Evolutionary conservation across 2,888 invertebrate genomes (phyloP), one percentile per base, ranked within the genome.

Genomic region (Scaeva pyrastri): DNA sequence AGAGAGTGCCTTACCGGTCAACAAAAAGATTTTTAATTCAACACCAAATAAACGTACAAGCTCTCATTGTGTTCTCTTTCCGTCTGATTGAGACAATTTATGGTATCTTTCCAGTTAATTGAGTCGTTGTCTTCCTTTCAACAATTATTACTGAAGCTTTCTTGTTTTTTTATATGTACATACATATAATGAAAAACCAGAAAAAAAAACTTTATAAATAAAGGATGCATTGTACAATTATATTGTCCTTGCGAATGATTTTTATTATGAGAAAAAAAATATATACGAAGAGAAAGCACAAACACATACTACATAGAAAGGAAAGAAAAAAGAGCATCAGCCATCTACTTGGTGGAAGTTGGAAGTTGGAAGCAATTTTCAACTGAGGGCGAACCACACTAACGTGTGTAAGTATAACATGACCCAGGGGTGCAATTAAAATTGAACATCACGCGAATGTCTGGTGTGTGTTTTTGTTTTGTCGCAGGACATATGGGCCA

Each of bases 351-450:
- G n/a, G n/a, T n/a, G n/a, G n/a, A n/a, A n/a, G n/a, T n/a, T n/a
- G n/a, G 6, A 58, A 79, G 14, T 74, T 71, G 19, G 50, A 50
- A 72, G 48, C 79, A 71, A 80, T 72, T 80, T 76, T 73, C 45
- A 75, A 66, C 66, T 72, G 66, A 41, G 52, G 12, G 21, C 14
- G 56, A 5, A 2, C 14, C 23, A 55, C 70, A 62, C 43, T 58
- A 66, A 75, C 52, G 71, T 76, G 56, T 72, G 56, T 72, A 75
- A 75, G 68, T 26, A 76, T 72, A 80, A 80, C 80, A 85, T 60
- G 85, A 75, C 85, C 71, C 48, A 55, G 45, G 85, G 85, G 76
- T 60, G 26, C 85, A 85, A 85, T 85, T 85, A 80, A 85, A 85
- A 85, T 72, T 70, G 75, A 85, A 80, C 85, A 85, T 85, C 72